Evolutionary conservation across 2,797 vertebrate species (phyloP), one percentile per base, ranked within the genome.

Genomic region (Melanotaenia nigrans): DNA sequence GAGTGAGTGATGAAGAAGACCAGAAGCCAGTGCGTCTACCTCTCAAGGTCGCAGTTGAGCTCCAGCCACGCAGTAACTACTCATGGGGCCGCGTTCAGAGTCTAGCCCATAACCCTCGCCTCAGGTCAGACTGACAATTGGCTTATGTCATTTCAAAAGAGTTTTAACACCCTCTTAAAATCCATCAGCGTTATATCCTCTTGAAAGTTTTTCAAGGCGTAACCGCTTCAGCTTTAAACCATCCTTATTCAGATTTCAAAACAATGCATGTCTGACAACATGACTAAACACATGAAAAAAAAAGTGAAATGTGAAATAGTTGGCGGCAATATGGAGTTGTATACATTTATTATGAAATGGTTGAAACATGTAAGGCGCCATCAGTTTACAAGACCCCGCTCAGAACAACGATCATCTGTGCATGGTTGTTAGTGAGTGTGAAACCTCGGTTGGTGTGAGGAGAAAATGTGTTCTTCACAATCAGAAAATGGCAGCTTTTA

Each of bases 81-180:
- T 98, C 98, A 0, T 99, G 98, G 98, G 93, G 97, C 68, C 96
- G 96, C 0, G 98, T 99, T 47, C 98, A 99, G 94, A 98, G 96
- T 83, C 94, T 99, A n/a, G 96, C 98, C 56, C 97, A 99, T 92
- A 99, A 99, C 85, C 98, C 98, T 32, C 95, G 98, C 35, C 97
- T 99, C 84, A 97, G 98, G 98, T 99, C 87, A 86, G 82, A 0
- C 53, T 28, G 16, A 35, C 11, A 25, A 1, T 45, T 16, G 3
- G 56, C 45, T 18, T 10, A 14, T 33, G 49, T 13, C 10, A 32
- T 68, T 53, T 51, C 47, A 61, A 57, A 60, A 61, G n/a, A 55
- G 5, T 28, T 18, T 0, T 18, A 28, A 55, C 53, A 30, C 13
- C 14, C 14, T 18, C 25, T 18, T 30, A 28, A 22, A 11, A 55